Percentiles rank a stretch among this genome's conserved stretches.
These are phyloP conservation scores for Cephus spinipes DNA, from an alignment of 2,888 invertebrate species.

Conservation along the genomic window DNA sequence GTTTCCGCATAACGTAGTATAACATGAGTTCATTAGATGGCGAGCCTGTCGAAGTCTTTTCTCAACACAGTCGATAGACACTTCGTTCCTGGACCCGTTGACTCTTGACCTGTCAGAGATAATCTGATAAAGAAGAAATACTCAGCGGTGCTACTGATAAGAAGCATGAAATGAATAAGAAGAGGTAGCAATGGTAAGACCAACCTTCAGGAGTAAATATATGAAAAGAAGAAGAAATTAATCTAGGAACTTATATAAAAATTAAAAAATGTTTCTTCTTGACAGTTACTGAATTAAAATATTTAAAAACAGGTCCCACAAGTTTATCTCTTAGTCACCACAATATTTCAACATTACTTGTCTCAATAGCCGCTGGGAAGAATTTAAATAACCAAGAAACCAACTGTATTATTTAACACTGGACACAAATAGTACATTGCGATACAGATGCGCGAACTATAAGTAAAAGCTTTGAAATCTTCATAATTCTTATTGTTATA, in stretches of 20 bases:
- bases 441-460: too few species aligned
- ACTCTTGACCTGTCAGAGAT: neutral
- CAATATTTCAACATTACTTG: too few species aligned
- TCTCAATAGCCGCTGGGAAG: too few species aligned
- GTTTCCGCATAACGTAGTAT: neutral
- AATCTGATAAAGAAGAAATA: neutral
- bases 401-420: too few species aligned
- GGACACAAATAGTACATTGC: too few species aligned
- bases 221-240: too few species aligned
- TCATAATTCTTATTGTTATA: too few species aligned
- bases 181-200: neutral
- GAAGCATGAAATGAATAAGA: neutral
- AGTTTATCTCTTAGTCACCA: too few species aligned
- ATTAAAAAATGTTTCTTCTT: neutral
- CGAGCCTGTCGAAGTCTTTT: neutral
- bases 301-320: too few species aligned
- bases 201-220: neutral
- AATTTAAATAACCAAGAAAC: too few species aligned
- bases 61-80: neutral
- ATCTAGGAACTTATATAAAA: neutral
- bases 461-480: too few species aligned
- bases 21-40: neutral
- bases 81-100: neutral
- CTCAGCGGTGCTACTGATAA: neutral
- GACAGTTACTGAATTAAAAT: neutral